phyloP scores from a whole-genome alignment of 2,888 invertebrate species.

The Trileptium ribeirensis region DNA sequence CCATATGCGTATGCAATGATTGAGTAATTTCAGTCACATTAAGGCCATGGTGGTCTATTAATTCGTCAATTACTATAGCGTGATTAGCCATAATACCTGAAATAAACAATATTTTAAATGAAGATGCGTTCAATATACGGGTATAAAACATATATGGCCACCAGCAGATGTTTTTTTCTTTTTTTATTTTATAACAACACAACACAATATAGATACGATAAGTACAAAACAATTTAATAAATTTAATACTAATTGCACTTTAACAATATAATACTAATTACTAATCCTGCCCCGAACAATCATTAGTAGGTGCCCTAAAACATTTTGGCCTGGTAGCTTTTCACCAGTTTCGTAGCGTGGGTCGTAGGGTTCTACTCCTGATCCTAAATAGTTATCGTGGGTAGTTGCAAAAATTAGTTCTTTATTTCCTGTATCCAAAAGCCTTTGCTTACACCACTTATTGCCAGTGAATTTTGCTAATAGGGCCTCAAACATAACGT shows the following conservation, averaged over 20 bases:
- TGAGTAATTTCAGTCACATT: background rate
- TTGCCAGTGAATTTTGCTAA: background rate
- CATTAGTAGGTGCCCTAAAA: background rate
- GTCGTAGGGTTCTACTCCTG: background rate
- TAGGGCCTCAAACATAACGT: background rate
- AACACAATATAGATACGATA: too few species aligned
- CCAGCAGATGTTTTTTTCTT: too few species aligned
- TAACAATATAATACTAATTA: too few species aligned
- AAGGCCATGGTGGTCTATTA: background rate
- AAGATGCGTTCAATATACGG: too few species aligned
- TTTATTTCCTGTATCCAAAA: background rate
- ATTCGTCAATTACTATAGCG: too few species aligned
- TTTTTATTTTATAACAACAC: too few species aligned
- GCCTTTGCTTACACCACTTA: background rate
- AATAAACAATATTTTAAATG: too few species aligned
- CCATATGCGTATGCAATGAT: background rate
- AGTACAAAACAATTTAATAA: too few species aligned
- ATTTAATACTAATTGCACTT: too few species aligned
- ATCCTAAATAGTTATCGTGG: background rate
- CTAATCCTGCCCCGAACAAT: background rate
- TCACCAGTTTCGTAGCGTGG: too few species aligned
- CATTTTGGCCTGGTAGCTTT: background rate
- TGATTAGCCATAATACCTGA: too few species aligned
- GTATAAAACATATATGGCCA: too few species aligned
- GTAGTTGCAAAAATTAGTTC: background rate